Evolutionary conservation across 2,888 invertebrate genomes (phyloP).

Genomic region (Bombylius major): DNA sequence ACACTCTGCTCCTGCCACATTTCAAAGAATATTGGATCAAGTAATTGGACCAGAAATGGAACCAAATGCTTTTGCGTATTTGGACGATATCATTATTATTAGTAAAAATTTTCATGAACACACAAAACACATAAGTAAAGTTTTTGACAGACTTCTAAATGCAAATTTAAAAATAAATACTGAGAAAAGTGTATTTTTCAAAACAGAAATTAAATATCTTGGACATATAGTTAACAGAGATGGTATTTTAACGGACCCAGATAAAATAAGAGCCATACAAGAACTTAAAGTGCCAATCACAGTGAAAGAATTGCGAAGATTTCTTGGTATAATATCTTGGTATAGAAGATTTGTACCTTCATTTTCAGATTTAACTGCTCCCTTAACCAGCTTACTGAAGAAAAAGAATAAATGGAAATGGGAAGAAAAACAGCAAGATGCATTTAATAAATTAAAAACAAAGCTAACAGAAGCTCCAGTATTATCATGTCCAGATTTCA

Average conservation of each 20-base stretch:
- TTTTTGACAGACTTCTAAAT: neutral
- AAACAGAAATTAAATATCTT: slow-evolving; percentile 2
- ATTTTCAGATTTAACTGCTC: neutral
- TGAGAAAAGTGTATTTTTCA: neutral
- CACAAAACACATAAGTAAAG: neutral
- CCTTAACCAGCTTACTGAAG: neutral
- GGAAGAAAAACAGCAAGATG: neutral
- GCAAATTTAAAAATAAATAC: neutral
- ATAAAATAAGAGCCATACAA: slow-evolving; percentile 1
- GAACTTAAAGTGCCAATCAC: neutral
- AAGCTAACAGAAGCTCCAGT: slow-evolving; percentile 1
- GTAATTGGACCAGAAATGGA: neutral
- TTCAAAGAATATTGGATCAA: neutral
- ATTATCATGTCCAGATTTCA: slow-evolving; percentile 1
- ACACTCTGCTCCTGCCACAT: slow-evolving; percentile 3
- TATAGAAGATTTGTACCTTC: slow-evolving; percentile 2
- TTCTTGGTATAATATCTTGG: neutral
- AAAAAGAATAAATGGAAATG: neutral
- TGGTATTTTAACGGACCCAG: neutral
- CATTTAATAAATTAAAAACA: neutral
- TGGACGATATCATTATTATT: slow-evolving; percentile 4
- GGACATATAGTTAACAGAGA: slow-evolving; percentile 3
- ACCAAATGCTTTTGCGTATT: slow-evolving; percentile 3
- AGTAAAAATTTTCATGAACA: slow-evolving; percentile 1
- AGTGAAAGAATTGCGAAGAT: too few relatives aligned